Percentiles rank a stretch among this genome's conserved stretches.
phyloP scores from a whole-genome alignment of 2,888 invertebrate species.

The Acheta domesticus region DNA sequence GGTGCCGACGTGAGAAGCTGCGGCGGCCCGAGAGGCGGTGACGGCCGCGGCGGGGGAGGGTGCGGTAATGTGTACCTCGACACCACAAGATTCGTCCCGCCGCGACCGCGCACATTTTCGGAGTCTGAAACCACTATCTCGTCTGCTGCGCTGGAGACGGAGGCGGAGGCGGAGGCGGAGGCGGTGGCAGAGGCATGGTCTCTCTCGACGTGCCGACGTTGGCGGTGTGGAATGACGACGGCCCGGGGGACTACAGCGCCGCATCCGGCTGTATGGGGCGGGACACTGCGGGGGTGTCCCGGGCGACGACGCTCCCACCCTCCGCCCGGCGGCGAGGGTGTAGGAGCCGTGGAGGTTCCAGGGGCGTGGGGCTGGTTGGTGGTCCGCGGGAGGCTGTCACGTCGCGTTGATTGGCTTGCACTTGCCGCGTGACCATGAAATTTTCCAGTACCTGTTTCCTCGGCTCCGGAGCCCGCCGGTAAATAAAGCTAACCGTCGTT shows the following conservation, averaged over 20 bases:
- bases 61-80: background rate
- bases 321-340: no score
- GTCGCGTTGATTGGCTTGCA: no score
- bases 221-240: background rate
- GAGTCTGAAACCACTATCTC: background rate
- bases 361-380: no score
- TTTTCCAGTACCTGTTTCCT: no score
- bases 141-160: background rate
- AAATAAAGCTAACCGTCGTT: no score
- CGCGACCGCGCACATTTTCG: background rate
- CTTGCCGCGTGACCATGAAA: no score
- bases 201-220: background rate
- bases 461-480: no score
- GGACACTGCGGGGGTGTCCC: no score
- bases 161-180: background rate
- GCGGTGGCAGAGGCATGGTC: background rate
- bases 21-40: background rate
- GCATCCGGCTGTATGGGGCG: background rate
- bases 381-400: no score
- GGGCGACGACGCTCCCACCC: no score
- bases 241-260: no score
- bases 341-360: no score
- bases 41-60: background rate
- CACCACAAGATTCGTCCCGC: constrained; percentile 18
- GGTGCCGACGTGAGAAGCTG: constrained; percentile 1